Base-by-base conservation (phyloP, 2,888 invertebrate genomes). In the Oeneis ivallda region DNA sequence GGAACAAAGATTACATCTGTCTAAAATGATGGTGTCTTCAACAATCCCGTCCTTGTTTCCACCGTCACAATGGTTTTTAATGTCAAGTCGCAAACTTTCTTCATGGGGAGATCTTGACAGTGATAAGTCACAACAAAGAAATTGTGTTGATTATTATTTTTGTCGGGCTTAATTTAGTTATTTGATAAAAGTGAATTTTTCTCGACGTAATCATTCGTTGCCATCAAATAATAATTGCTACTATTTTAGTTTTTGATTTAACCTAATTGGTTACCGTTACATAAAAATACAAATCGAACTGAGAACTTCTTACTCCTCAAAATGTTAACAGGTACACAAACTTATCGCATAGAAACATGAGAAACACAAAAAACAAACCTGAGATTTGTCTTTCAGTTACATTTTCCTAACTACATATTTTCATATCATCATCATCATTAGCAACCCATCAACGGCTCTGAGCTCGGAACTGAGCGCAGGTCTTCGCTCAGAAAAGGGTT, bases 31-130 rank as follows among this genome's bases (percentile, higher is more conserved):
- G 11, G 39, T 32, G 54, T 34, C 32, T 54, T 50, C 32, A 56
- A 56, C 56, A 56, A 53, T 59, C 59, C 56, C 59, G 65, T 43
- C 81, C 84, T 76, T 82, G 72, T 80, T 84, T 82, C 79, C 77
- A 76, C 72, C 73, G 26, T 64, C 76, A 76, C 74, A 73, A 49
- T 64, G 71, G 60, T 82, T 83, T 84, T 82, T 83, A 80, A 78
- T 77, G 77, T 78, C 75, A 75, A 77, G 76, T 72, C 69, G 60
- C 61, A 64, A 67, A 70, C 71, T 72, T 72, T 73, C 68, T 74
- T 72, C 66, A 69, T 70, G 64, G 70, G 64, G 45, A 72, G 66
- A 67, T 71, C 68, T 70, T 62, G 69, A 61, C 53, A 53, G 61
- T 56, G 60, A 62, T 62, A 61, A 52, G 52, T 52, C 8, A 26